These are phyloP conservation scores for Eilema depressum DNA, from an alignment of 2,888 invertebrate genomes.

Conservation along the genomic window DNA sequence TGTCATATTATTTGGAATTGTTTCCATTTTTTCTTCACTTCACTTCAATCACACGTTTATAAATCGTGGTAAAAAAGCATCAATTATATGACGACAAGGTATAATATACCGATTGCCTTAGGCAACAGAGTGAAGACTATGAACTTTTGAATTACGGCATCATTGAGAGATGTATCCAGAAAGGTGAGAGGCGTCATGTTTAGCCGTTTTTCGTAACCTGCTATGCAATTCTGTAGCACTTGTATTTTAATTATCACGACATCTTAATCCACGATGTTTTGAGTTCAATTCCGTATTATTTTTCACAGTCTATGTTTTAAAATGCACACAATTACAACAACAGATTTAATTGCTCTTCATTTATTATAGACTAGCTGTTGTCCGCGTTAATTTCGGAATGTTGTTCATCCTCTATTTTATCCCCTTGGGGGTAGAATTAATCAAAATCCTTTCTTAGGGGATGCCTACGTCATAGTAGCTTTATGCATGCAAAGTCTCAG, in stretches of 20 bases:
- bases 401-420: too few relatives aligned
- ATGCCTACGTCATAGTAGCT: too few relatives aligned
- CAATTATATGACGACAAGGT: neutral
- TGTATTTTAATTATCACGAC: neutral
- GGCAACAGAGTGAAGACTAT: neutral
- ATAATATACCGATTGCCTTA: neutral
- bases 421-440: too few relatives aligned
- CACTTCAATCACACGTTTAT: too few relatives aligned
- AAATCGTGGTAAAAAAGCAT: neutral
- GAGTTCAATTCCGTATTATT: too few relatives aligned
- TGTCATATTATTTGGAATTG: too few relatives aligned
- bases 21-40: too few relatives aligned
- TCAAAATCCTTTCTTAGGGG: too few relatives aligned
- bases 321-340: neutral
- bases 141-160: neutral
- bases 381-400: too few relatives aligned
- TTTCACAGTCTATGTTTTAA: neutral
- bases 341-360: too few relatives aligned
- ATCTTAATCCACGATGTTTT: neutral
- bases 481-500: too few relatives aligned
- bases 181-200: neutral
- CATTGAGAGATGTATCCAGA: neutral
- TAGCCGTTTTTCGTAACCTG: neutral
- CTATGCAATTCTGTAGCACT: neutral
- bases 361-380: too few relatives aligned